Percentiles rank a stretch among this genome's conserved stretches.
Conservation (phyloP, 1,140 invertebrate species). For the Manduca sexta region DNA sequence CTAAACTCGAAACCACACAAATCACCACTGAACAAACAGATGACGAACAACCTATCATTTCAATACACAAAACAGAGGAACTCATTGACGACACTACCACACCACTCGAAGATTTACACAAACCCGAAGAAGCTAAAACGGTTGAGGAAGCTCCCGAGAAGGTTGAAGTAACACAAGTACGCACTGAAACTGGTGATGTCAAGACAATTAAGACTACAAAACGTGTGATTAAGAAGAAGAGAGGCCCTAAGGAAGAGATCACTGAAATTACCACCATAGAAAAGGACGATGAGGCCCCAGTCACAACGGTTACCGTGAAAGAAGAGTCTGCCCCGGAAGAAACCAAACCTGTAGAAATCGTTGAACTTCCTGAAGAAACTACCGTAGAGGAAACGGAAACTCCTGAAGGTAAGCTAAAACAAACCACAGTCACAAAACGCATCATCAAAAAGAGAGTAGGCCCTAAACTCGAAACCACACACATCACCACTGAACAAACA, state of each 20-base stretch:
- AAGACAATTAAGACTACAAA: constrained; percentile 32
- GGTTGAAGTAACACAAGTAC: constrained; percentile 12
- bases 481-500: constrained; percentile 31
- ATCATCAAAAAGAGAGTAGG: constrained; percentile 7
- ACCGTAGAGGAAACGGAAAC: constrained; percentile 8
- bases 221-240: constrained; percentile 27
- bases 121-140: not conserved
- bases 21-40: constrained; percentile 17
- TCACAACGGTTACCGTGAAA: constrained; percentile 42
- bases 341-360: constrained; percentile 17
- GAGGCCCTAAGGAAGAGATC: constrained; percentile 8
- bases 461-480: constrained; percentile 17
- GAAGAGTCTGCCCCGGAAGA: constrained; percentile 8
- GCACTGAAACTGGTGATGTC: constrained; percentile 13
- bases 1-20: constrained; percentile 30
- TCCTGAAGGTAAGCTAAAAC: constrained; percentile 21
- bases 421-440: constrained; percentile 46
- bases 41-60: constrained; percentile 21
- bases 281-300: constrained; percentile 30
- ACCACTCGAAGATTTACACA: not conserved
- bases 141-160: constrained; percentile 56
- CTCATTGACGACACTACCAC: constrained; percentile 4
- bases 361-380: constrained; percentile 18
- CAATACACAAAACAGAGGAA: constrained; percentile 15
- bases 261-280: constrained; percentile 28